These are phyloP conservation scores for Mechanitis mazaeus DNA, from an alignment of 2,888 invertebrate species.

Conservation along the genomic window DNA sequence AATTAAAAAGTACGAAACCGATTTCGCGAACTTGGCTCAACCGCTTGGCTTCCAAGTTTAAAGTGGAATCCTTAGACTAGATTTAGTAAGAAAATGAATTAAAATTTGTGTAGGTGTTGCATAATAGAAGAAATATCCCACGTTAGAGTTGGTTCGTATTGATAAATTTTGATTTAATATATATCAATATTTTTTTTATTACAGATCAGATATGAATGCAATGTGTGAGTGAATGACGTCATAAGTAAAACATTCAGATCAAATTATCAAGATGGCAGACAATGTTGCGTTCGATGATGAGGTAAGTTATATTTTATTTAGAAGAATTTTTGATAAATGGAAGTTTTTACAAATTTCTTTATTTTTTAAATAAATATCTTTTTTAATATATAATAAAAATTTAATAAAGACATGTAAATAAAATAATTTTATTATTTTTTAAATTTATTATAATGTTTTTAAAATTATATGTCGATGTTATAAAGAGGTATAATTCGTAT, in stretches of 20 bases:
- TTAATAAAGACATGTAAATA: no score
- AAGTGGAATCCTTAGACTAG: not conserved
- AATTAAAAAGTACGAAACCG: not conserved
- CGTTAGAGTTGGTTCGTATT: no score
- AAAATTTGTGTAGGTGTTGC: not conserved
- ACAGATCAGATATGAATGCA: constrained; percentile 23
- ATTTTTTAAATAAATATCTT: no score
- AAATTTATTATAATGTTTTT: no score
- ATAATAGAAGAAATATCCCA: not conserved
- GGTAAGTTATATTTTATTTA: constrained; percentile 42
- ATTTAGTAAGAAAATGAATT: not conserved
- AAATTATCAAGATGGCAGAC: constrained; percentile 56
- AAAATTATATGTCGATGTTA: no score
- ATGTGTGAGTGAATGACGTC: constrained; percentile 11
- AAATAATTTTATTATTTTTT: no score
- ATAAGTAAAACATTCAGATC: constrained; percentile 10
- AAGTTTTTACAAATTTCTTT: no score
- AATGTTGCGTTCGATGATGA: constrained; percentile 71
- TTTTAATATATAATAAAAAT: no score
- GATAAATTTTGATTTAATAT: not conserved
- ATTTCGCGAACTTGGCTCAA: not conserved
- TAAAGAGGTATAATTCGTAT: no score
- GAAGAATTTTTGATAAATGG: not conserved
- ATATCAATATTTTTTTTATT: constrained; percentile 15
- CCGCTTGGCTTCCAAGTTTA: not conserved